Base-by-base conservation (phyloP, 2,113 vertebrate species). In the Oxyruncus cristatus region DNA sequence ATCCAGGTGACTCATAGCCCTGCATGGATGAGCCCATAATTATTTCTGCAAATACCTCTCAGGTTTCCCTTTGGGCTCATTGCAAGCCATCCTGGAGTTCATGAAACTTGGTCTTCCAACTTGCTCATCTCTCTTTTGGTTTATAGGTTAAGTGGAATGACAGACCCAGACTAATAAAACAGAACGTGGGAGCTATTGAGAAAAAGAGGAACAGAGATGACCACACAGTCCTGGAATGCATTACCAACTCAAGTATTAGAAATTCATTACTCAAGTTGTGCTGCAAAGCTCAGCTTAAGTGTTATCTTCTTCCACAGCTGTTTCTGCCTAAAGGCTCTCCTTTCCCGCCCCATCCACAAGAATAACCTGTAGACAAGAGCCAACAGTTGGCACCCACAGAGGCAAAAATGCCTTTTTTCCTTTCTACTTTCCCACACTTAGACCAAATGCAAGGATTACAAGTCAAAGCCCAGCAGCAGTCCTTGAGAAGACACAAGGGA, bases 111-210 rank as follows among this genome's bases (percentile, higher is more conserved):
- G 76, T 65, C 58, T 89, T 91, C 73, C 75, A 89, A 28, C 44
- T 50, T 52, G 52, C 56, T 84, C 72, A 59, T 95, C 85, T 84
- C 93, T 89, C 11, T 0, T 77, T 96, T 85, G 27, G 50, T 92
- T 93, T 96, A 35, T 77, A 95, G 56, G 72, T 86, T 95, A 95
- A 96, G 93, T 77, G 74, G 78, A 95, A 94, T 68, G 93, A 83
- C 96, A 97, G 93, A 95, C 32, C 5, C 63, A 89, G 81, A 74
- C 89, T 84, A 95, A 85, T 89, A 96, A 95, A 95, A 92, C 56
- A 93, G 79, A 96, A 93, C 2, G 0, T 83, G 85, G 81, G 87
- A 96, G 81, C 93, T 89, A n/a, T 70, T 95, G 74, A 93, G 85
- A 95, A 88, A 84, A 80, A 88, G 53, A 95, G 75, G 88, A 94